These are phyloP conservation scores for Danio jaintianensis DNA, from an alignment of 2,797 vertebrate genomes.

Conservation along the genomic window DNA sequence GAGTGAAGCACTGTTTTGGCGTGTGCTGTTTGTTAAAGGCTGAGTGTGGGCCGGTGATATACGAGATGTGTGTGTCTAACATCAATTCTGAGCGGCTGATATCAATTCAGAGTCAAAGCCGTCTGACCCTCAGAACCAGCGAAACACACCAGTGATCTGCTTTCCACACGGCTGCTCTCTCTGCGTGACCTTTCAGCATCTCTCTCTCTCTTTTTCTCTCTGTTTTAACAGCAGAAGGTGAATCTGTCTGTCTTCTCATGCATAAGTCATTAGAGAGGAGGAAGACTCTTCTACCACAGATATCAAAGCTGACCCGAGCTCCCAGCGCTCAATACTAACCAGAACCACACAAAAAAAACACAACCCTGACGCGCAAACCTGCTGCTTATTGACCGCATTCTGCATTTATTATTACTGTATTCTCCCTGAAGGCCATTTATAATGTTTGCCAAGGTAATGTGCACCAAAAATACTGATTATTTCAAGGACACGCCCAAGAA, in stretches of 20 bases:
- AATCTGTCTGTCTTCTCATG: constrained; percentile 80
- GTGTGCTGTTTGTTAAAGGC: constrained; percentile 15
- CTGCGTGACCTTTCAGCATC: constrained; percentile 36
- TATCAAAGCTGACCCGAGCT: constrained; percentile 28
- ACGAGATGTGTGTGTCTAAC: constrained; percentile 10
- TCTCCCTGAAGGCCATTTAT: not conserved
- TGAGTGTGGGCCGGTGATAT: constrained; percentile 19
- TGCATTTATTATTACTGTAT: not conserved
- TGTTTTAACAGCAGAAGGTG: constrained; percentile 76
- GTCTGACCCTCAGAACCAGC: constrained; percentile 43
- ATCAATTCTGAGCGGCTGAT: constrained; percentile 17
- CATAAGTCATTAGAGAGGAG: constrained; percentile 82
- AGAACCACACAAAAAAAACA: too few species aligned
- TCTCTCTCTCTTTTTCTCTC: constrained; percentile 28
- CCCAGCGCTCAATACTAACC: not conserved
- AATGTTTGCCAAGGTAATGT: not conserved
- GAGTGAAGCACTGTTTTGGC: not conserved
- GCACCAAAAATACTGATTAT: too few species aligned
- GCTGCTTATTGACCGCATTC: not conserved
- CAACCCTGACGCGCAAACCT: too few species aligned
- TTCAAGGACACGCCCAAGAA: not conserved
- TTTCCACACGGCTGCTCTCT: constrained; percentile 41
- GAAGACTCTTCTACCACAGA: constrained; percentile 36
- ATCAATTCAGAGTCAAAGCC: not conserved
- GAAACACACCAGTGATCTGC: constrained; percentile 46